Conservation (phyloP, 2,888 invertebrate genomes). For the Plusia festucae region DNA sequence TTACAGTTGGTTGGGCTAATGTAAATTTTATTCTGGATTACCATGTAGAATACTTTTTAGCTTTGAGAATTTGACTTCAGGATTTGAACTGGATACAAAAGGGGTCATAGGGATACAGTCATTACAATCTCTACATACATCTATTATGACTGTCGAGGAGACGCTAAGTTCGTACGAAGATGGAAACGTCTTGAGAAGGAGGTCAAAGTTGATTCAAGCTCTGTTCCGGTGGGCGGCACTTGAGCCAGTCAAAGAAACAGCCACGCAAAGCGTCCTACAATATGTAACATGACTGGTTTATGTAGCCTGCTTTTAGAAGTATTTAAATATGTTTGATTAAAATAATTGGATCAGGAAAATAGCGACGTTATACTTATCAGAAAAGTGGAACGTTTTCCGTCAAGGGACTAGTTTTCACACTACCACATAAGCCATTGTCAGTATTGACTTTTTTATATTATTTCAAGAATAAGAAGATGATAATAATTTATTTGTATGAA, state of each 20-base stretch:
- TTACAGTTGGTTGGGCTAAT: not conserved
- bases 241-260: not conserved
- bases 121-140: too few species aligned
- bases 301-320: too few species aligned
- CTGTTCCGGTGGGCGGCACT: not conserved
- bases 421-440: too few species aligned
- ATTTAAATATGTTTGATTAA: too few species aligned
- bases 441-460: too few species aligned
- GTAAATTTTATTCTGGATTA: conserved; percentile 2
- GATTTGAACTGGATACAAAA: not conserved
- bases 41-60: not conserved
- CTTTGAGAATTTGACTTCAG: not conserved
- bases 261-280: not conserved
- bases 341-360: too few species aligned
- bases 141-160: not conserved
- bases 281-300: not conserved
- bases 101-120: too few species aligned
- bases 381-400: too few species aligned
- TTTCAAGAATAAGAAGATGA: too few species aligned
- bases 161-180: not conserved
- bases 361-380: too few species aligned
- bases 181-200: not conserved
- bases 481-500: too few species aligned
- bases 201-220: not conserved
- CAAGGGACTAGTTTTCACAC: too few species aligned